A percentile compares a stretch with the other conserved stretches of the same genome.
Conservation (phyloP, 2,797 vertebrate species). For the Thamnophis elegans region DNA sequence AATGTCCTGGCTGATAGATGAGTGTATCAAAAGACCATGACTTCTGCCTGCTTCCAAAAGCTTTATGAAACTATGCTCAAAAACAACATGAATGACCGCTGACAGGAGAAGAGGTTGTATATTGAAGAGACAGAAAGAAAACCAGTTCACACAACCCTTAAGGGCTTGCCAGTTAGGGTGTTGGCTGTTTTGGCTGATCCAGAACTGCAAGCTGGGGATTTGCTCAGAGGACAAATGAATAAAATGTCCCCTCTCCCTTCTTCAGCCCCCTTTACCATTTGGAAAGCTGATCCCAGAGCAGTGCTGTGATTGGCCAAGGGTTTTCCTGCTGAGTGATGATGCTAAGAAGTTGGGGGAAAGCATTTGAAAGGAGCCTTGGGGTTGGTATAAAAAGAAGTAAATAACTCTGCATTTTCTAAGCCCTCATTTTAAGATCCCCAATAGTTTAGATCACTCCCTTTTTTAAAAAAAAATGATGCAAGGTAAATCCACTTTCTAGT, state of each 20-base stretch:
- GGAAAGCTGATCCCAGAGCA: not conserved
- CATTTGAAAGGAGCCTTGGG: not conserved
- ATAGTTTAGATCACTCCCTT: not conserved
- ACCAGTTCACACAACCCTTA: too few relatives aligned
- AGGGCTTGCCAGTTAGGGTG: not conserved
- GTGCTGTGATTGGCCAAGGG: not conserved
- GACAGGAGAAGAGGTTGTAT: not conserved
- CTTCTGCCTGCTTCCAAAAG: not conserved
- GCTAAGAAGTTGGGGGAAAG: not conserved
- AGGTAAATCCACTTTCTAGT: not conserved
- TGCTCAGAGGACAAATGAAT: not conserved
- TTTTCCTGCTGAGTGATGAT: not conserved
- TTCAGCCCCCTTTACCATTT: not conserved
- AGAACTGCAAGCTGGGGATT: not conserved
- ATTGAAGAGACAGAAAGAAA: not conserved
- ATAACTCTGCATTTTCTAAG: not conserved
- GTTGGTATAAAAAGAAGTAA: not conserved
- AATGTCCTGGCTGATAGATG: not conserved
- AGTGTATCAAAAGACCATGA: not conserved
- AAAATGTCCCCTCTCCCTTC: not conserved
- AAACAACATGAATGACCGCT: not conserved
- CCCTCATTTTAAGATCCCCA: not conserved
- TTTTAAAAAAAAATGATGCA: not conserved
- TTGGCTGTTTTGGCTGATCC: not conserved
- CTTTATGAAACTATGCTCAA: not conserved